Evolutionary conservation across 2,888 invertebrate genomes (phyloP), one percentile per base, ranked within the genome.

Genomic region (Deilephila porcellus): DNA sequence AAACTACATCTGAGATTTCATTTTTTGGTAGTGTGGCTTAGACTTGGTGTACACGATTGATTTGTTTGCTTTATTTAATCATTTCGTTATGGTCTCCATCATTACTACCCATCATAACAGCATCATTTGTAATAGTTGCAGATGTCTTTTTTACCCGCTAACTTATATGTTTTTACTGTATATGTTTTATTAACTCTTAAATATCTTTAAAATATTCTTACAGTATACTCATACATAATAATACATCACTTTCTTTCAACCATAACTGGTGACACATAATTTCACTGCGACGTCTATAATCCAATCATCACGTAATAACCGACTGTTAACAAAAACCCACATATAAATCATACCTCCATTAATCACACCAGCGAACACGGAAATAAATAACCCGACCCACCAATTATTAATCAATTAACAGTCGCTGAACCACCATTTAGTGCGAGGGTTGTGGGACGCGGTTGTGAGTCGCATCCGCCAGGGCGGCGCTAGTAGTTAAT

Each of bases 351-450:
- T 67, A 11, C 37, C 45, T 14, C 45, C 67, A 67, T 73, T 73
- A 73, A 67, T 73, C 64, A 73, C 64, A 67, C 56, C 64, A 59
- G n/a, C 32, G 53, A 53, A 53, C 45, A 63, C 72, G 72, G 64
- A 60, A 82, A 83, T 82, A 79, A 80, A 83, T 82, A 82, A 78
- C 79, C 76, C 73, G 64, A 73, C 20, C 67, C 45, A 67, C 67
- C 67, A 67, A 67, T 67, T 67, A 67, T 67, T 67, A 67, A 67
- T 67, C 67, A 67, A 67, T 67, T 67, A 67, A 67, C 67, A 67
- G 52, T 67, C n/a, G 29, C 60, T 60, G 20, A 67, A 67, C 67
- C 67, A 67, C 45, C 67, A 45, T 67, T 67, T 52, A 67, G 45
- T 52, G 67, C 67, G 67, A 67, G 67, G 67, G 67, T 52, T 52